phyloP scores from a whole-genome alignment of 1,140 invertebrate species.

The Anastrepha ludens region DNA sequence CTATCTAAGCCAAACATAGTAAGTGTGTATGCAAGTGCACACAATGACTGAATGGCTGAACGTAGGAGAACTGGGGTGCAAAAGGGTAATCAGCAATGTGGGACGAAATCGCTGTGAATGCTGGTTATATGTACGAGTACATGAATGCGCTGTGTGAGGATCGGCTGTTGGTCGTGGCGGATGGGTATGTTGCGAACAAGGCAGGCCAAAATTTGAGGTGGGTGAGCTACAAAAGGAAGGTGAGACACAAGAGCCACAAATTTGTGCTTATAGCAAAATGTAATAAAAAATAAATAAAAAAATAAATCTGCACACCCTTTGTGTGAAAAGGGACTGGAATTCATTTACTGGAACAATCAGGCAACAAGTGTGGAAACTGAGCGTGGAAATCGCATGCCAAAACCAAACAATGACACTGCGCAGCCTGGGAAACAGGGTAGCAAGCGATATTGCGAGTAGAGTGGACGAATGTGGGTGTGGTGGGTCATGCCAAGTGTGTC shows the following conservation, averaged over 20 bases:
- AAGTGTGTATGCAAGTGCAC: background rate
- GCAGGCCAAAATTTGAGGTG: background rate
- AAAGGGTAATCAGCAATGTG: conserved; percentile 29
- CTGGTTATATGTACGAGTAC: background rate
- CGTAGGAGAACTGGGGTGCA: conserved; percentile 40
- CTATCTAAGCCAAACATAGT: background rate
- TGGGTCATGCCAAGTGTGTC: background rate
- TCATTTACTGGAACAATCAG: background rate
- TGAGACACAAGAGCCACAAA: background rate
- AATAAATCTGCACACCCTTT: background rate
- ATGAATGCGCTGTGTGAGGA: background rate
- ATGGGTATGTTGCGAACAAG: conserved; percentile 41
- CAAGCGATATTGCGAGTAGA: background rate
- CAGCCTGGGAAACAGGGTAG: background rate
- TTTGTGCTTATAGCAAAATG: background rate
- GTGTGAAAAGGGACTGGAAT: background rate
- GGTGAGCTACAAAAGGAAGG: background rate
- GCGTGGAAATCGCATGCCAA: background rate
- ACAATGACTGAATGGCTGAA: background rate
- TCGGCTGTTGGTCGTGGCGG: conserved; percentile 30
- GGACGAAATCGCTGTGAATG: background rate
- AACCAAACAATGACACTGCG: background rate
- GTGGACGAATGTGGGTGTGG: background rate
- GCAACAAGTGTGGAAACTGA: background rate
- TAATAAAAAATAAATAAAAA: background rate